phyloP scores from a whole-genome alignment of 1,140 invertebrate genomes.

The Caenorhabditis brenneri region DNA sequence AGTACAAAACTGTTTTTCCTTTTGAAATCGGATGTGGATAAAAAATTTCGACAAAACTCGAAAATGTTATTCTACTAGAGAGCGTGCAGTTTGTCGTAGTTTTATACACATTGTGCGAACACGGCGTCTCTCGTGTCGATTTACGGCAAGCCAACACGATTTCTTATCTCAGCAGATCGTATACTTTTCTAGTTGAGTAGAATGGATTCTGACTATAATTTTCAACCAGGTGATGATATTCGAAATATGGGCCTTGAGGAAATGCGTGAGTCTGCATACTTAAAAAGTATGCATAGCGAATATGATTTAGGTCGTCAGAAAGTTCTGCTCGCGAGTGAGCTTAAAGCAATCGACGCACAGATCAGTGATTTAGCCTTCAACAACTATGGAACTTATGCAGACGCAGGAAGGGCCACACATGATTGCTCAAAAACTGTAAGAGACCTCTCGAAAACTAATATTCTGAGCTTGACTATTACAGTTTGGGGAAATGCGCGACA shows the following conservation, averaged over 20 bases:
- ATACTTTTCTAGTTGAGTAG: neutral
- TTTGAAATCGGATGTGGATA: no score
- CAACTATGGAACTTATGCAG: conserved; percentile 70
- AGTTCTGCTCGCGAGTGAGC: conserved; percentile 18
- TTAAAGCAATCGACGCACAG: conserved; percentile 51
- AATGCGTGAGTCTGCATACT: neutral
- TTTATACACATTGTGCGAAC: neutral
- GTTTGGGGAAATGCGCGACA: conserved; percentile 57
- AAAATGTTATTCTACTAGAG: neutral
- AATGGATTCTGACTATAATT: conserved; percentile 4
- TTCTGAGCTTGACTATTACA: neutral
- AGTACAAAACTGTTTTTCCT: no score
- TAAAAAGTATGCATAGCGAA: neutral
- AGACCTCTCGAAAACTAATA: neutral
- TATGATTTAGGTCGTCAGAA: conserved; percentile 34
- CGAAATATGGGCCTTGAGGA: neutral
- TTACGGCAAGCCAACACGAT: conserved; percentile 36
- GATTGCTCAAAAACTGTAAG: conserved; percentile 68
- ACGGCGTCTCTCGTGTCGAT: neutral
- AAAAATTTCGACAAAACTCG: neutral
- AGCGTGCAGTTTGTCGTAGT: neutral
- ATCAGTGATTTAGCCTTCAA: conserved; percentile 69
- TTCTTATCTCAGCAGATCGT: neutral
- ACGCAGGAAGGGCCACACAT: conserved; percentile 70
- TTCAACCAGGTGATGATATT: conserved; percentile 11